phyloP scores from a whole-genome alignment of 2,888 invertebrate species.

The Eupsilia transversa region DNA sequence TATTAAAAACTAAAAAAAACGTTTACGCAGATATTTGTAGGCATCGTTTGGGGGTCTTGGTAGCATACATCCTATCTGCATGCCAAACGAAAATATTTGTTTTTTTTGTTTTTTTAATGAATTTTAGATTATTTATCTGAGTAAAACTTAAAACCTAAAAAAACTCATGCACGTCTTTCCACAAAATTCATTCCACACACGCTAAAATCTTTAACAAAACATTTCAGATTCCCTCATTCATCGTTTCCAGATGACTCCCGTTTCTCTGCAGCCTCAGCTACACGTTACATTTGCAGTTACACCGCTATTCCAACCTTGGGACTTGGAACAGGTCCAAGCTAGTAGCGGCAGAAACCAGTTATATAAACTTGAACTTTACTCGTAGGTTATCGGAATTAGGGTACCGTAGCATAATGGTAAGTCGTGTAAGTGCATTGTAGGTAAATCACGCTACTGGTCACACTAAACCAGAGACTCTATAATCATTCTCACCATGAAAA shows the following conservation, averaged over 20 bases:
- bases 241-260: constrained; percentile 12
- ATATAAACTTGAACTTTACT: constrained; percentile 69
- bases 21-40: too few species aligned
- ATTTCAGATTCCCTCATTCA: constrained; percentile 1
- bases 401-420: constrained; percentile 4
- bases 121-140: too few species aligned
- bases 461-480: neutral
- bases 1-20: too few species aligned
- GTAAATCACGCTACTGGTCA: neutral
- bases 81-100: too few species aligned
- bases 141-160: neutral
- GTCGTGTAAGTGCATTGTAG: neutral
- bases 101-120: too few species aligned
- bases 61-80: too few species aligned
- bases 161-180: too few species aligned
- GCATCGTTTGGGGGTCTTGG: too few species aligned
- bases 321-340: constrained; percentile 62
- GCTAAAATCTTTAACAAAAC: neutral
- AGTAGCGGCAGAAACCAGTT: constrained; percentile 70
- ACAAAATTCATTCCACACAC: too few species aligned
- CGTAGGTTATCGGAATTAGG: constrained; percentile 52
- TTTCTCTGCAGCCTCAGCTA: constrained; percentile 7
- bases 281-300: constrained; percentile 45
- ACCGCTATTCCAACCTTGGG: constrained; percentile 64
- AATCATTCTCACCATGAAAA: too few species aligned